phyloP scores from a whole-genome alignment of 2,888 invertebrate species.

The Schizotus pectinicornis region DNA sequence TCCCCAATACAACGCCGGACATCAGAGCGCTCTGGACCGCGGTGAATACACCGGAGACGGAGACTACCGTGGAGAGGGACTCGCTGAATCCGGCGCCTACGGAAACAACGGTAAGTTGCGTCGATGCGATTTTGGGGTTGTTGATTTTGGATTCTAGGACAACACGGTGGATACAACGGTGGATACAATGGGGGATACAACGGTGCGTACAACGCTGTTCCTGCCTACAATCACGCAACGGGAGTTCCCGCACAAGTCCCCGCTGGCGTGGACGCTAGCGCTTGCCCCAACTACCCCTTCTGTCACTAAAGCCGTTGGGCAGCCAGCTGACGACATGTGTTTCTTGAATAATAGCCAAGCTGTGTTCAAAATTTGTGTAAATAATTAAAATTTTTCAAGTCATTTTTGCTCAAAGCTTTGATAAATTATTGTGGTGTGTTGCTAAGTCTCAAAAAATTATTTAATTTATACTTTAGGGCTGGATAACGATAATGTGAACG shows the following conservation, averaged over 20 bases:
- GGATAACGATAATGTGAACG: too few relatives aligned
- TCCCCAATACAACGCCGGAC: slow-evolving; percentile 42
- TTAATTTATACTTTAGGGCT: too few relatives aligned
- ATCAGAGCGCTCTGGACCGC: slow-evolving; percentile 50
- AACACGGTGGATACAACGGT: slow-evolving; percentile 20
- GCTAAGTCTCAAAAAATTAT: too few relatives aligned
- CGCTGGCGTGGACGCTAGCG: slow-evolving; percentile 56
- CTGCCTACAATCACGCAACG: slow-evolving; percentile 36
- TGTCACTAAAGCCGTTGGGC: slow-evolving; percentile 49
- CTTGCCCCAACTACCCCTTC: slow-evolving; percentile 59
- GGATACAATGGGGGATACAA: slow-evolving; percentile 36
- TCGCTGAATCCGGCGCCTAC: slow-evolving; percentile 55
- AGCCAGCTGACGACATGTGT: slow-evolving; percentile 48
- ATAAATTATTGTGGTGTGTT: too few relatives aligned
- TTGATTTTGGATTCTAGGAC: slow-evolving; percentile 16
- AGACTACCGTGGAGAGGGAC: slow-evolving; percentile 58
- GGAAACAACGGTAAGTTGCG: slow-evolving; percentile 23
- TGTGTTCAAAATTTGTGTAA: slow-evolving; percentile 2
- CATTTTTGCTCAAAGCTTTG: too few relatives aligned
- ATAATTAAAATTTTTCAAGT: too few relatives aligned
- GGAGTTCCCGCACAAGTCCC: slow-evolving; percentile 50
- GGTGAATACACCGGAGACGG: slow-evolving; percentile 56
- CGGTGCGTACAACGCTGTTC: slow-evolving; percentile 28
- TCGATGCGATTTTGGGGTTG: not conserved
- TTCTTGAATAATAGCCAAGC: slow-evolving; percentile 16